phyloP scores from a whole-genome alignment of 2,797 vertebrate genomes.

The Ciconia nigra region DNA sequence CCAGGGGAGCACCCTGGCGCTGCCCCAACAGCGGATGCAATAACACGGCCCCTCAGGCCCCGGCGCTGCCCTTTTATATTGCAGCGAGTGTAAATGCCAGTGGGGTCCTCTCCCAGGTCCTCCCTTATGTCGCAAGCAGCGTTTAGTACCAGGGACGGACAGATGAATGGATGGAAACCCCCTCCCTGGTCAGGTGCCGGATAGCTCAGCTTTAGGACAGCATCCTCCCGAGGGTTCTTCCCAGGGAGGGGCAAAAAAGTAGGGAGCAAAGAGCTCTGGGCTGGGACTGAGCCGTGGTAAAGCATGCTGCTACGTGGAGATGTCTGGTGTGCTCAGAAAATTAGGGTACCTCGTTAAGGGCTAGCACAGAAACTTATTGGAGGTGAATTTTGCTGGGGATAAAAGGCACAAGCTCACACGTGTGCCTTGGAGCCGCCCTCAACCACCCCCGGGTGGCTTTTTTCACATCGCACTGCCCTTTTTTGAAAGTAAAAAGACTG shows the following conservation, averaged over 20 bases:
- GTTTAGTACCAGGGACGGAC: background rate
- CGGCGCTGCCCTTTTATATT: conserved; percentile 58
- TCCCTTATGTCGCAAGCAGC: background rate
- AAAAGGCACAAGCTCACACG: background rate
- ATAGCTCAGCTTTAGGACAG: background rate
- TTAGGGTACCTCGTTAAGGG: fast-evolving
- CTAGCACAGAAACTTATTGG: background rate
- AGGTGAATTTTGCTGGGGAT: background rate
- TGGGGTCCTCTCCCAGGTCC: background rate
- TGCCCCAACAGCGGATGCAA: conserved; percentile 59
- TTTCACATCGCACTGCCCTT: fast-evolving
- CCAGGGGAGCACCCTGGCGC: background rate
- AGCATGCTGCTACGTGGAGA: fast-evolving
- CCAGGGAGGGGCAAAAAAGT: background rate
- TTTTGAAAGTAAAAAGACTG: background rate
- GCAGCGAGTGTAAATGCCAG: background rate
- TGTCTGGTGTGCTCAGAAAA: background rate
- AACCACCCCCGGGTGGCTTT: background rate
- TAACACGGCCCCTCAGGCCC: conserved; percentile 45
- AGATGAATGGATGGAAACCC: background rate
- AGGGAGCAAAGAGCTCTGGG: background rate
- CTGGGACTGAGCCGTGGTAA: background rate
- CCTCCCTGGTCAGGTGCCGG: background rate
- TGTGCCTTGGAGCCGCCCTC: background rate
- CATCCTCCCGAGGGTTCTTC: background rate